phyloP scores from a whole-genome alignment of 2,113 vertebrate species.

The Trematomus loennbergii region DNA sequence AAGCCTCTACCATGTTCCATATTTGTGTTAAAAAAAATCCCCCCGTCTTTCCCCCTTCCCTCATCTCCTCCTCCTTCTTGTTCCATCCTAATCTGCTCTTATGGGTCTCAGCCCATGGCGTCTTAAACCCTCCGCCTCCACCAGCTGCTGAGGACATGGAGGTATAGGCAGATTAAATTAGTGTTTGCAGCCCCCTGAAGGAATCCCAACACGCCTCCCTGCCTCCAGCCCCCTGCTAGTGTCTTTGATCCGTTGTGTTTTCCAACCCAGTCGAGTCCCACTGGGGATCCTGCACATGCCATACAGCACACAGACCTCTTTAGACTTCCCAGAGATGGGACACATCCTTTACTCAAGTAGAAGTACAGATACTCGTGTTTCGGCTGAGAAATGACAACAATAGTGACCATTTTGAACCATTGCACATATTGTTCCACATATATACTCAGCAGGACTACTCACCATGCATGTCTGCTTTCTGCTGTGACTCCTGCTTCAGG shows the following conservation, averaged over 20 bases:
- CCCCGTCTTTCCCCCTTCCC: neutral
- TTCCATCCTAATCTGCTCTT: slow-evolving; percentile 76
- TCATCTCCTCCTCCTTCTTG: slow-evolving; percentile 51
- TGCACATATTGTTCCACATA: no score
- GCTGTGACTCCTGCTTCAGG: no score
- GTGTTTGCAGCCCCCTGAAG: slow-evolving; percentile 67
- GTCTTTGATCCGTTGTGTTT: slow-evolving; percentile 74
- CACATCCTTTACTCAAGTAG: no score
- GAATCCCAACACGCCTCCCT: slow-evolving; percentile 67
- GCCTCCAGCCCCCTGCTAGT: slow-evolving; percentile 56
- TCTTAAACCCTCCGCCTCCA: slow-evolving; percentile 74
- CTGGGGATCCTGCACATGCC: slow-evolving; percentile 59
- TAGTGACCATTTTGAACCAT: no score
- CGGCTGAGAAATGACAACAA: no score
- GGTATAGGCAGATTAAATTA: slow-evolving; percentile 77
- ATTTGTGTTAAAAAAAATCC: slow-evolving; percentile 53
- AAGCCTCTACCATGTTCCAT: slow-evolving; percentile 45
- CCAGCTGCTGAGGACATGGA: slow-evolving; percentile 79
- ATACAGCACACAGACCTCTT: slow-evolving; percentile 48
- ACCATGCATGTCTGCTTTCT: no score
- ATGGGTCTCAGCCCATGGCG: slow-evolving; percentile 70
- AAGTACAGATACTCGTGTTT: no score
- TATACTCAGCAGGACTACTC: no score
- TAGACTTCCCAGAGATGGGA: slow-evolving; percentile 12
- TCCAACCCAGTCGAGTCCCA: slow-evolving; percentile 34